phyloP scores from a whole-genome alignment of 1,140 invertebrate genomes.

The Cepaea nemoralis region DNA sequence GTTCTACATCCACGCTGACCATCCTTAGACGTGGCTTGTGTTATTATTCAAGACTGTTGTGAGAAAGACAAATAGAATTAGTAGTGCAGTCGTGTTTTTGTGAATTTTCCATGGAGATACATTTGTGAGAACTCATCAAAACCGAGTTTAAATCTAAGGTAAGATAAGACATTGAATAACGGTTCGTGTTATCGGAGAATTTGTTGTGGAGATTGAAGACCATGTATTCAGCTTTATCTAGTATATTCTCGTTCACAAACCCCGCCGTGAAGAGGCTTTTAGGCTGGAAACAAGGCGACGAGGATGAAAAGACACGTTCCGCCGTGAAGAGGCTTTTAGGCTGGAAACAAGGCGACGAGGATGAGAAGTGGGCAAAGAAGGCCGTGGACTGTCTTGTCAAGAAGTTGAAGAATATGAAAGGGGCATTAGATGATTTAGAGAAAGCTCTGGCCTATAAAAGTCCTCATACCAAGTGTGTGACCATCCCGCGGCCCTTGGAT shows the following conservation, averaged over 20 bases:
- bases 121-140: too few species aligned
- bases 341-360: conserved; percentile 97
- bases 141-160: too few species aligned
- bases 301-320: conserved; percentile 97
- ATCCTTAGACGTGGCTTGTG: too few species aligned
- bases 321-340: conserved; percentile 96
- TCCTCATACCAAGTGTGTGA: conserved; percentile 95
- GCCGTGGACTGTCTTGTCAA: conserved; percentile 98
- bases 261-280: conserved; percentile 96
- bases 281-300: conserved; percentile 96
- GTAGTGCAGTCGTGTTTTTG: too few species aligned
- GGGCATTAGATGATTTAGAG: conserved; percentile 89
- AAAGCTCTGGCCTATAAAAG: conserved; percentile 93
- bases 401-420: conserved; percentile 93
- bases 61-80: too few species aligned
- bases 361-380: conserved; percentile 99
- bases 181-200: too few species aligned
- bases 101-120: too few species aligned
- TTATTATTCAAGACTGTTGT: too few species aligned
- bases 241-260: conserved; percentile 94
- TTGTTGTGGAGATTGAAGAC: background rate
- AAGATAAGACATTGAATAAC: too few species aligned
- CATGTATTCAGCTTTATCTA: conserved; percentile 72
- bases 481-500: conserved; percentile 95
- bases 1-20: too few species aligned